Evolutionary conservation across 2,113 vertebrate genomes (phyloP).

Genomic region (Haemorhous mexicanus): DNA sequence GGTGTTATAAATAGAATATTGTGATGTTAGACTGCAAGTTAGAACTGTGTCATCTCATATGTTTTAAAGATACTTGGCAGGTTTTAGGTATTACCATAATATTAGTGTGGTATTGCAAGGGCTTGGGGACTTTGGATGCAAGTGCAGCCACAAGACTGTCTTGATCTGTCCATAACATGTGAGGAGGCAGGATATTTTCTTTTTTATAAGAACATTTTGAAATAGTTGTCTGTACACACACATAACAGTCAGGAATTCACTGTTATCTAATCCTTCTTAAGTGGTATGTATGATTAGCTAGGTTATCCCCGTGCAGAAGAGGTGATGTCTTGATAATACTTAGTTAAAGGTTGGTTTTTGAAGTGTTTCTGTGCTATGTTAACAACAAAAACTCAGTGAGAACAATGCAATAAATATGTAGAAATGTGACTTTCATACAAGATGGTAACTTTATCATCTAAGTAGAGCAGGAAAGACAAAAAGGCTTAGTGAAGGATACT

Average conservation of each 20-base stretch:
- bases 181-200: background rate
- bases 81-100: background rate
- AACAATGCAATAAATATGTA: background rate
- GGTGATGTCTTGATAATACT: background rate
- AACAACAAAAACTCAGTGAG: background rate
- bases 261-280: constrained; percentile 8
- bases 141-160: background rate
- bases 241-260: background rate
- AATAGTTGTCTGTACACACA: background rate
- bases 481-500: constrained; percentile 27
- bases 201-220: background rate
- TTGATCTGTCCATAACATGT: background rate
- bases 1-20: constrained; percentile 44
- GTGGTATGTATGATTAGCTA: background rate
- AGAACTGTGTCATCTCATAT: constrained; percentile 32
- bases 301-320: background rate
- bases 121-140: background rate
- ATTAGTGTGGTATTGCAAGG: background rate
- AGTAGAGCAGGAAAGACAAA: constrained; percentile 18
- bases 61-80: constrained; percentile 14
- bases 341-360: background rate
- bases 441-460: background rate
- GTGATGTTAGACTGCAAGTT: constrained; percentile 40
- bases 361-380: background rate
- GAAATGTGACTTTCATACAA: background rate